Percentiles rank a stretch among this genome's conserved stretches.
These are phyloP conservation scores for Nymphalis urticae DNA, from an alignment of 2,888 invertebrate genomes.

Conservation along the genomic window DNA sequence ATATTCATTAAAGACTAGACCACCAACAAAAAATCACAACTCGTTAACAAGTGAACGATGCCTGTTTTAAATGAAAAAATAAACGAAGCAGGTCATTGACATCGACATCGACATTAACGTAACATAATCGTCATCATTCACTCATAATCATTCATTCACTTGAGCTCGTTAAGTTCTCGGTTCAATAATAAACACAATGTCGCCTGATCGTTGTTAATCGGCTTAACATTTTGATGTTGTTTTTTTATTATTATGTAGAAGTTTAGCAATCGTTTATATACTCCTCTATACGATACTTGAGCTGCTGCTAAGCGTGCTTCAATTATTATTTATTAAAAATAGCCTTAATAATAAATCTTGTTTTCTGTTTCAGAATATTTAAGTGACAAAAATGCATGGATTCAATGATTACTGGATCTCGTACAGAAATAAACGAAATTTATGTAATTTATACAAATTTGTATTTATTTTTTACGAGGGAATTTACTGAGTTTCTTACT, in stretches of 20 bases:
- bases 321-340: neutral
- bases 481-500: no score
- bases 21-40: conserved; percentile 5
- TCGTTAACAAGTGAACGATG: neutral
- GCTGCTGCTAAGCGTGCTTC: no score
- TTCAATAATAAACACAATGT: conserved; percentile 21
- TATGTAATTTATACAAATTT: no score
- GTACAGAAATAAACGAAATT: no score
- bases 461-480: no score
- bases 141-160: conserved; percentile 39
- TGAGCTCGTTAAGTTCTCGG: conserved; percentile 35
- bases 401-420: no score
- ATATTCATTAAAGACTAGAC: conserved; percentile 2
- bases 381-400: no score
- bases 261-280: neutral
- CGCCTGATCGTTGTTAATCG: conserved; percentile 1
- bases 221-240: neutral
- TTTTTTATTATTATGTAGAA: neutral
- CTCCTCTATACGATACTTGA: neutral
- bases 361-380: no score
- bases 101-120: conserved; percentile 27
- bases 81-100: conserved; percentile 25
- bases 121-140: conserved; percentile 33
- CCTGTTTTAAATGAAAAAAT: conserved; percentile 7
- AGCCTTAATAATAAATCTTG: no score